Percentiles rank a stretch among this genome's conserved stretches.
Evolutionary conservation across 1,140 invertebrate species (phyloP).

Genomic region (Aphis craccivora): DNA sequence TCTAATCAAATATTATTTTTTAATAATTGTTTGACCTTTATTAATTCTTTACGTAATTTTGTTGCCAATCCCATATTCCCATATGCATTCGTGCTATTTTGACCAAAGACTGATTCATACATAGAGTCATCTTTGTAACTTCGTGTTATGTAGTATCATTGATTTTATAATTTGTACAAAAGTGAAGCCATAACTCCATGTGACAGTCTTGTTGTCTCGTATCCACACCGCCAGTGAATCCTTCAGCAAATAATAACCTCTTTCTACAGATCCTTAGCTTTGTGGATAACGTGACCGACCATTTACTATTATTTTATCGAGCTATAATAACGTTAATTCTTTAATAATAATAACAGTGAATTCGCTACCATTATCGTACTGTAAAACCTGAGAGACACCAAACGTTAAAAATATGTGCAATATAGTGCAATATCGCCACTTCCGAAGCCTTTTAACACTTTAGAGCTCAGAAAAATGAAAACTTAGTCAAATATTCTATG

Average conservation of each 20-base stretch:
- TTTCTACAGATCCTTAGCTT: conserved; percentile 42
- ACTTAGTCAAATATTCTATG: neutral
- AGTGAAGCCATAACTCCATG: neutral
- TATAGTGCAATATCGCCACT: too few species aligned
- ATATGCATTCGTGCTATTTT: neutral
- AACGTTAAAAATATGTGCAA: too few species aligned
- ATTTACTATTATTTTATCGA: neutral
- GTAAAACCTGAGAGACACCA: neutral
- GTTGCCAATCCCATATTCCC: neutral
- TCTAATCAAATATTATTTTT: too few species aligned
- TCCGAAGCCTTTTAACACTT: neutral
- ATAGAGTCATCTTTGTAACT: conserved; percentile 7
- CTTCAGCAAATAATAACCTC: neutral
- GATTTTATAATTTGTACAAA: too few species aligned
- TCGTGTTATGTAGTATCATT: conserved; percentile 7
- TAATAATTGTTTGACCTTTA: too few species aligned
- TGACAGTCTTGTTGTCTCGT: conserved; percentile 18
- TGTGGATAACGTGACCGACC: conserved; percentile 41
- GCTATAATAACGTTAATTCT: conserved; percentile 18
- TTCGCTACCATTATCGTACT: conserved; percentile 44
- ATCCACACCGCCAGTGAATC: conserved; percentile 10
- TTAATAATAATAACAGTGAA: conserved; percentile 19
- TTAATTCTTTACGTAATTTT: neutral
- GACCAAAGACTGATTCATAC: neutral
- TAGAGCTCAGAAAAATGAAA: neutral